A percentile compares a stretch with the other conserved stretches of the same genome.
phyloP scores from a whole-genome alignment of 2,888 invertebrate species.

The Entomobrya proxima region DNA sequence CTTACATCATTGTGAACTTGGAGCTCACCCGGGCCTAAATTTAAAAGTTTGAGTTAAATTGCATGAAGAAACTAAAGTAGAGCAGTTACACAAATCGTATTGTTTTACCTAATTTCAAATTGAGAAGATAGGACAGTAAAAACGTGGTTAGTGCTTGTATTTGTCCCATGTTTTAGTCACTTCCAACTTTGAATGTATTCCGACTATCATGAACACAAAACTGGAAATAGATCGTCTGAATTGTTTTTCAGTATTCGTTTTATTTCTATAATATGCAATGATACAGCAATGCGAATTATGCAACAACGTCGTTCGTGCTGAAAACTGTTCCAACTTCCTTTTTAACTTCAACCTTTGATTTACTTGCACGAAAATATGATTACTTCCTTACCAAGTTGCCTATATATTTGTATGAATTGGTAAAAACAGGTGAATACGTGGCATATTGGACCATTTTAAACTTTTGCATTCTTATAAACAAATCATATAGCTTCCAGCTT shows the following conservation, averaged over 20 bases:
- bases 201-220: neutral
- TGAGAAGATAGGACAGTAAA: slow-evolving; percentile 36
- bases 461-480: too few species aligned
- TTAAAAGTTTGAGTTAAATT: neutral
- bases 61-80: neutral
- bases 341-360: too few species aligned
- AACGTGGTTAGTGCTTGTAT: slow-evolving; percentile 23
- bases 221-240: neutral
- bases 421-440: too few species aligned
- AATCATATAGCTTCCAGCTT: too few species aligned
- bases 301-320: too few species aligned
- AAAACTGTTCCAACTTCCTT: too few species aligned
- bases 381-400: too few species aligned
- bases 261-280: neutral
- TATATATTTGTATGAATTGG: too few species aligned
- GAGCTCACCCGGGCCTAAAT: slow-evolving; percentile 65
- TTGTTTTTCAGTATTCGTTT: neutral
- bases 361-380: too few species aligned
- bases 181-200: neutral
- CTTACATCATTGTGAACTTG: slow-evolving; percentile 66
- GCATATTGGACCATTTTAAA: too few species aligned
- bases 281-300: neutral
- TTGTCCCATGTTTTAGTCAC: slow-evolving; percentile 16
- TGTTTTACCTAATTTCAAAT: slow-evolving; percentile 41
- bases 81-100: neutral